phyloP scores from a whole-genome alignment of 2,888 invertebrate species.

The Cerastis leucographa region DNA sequence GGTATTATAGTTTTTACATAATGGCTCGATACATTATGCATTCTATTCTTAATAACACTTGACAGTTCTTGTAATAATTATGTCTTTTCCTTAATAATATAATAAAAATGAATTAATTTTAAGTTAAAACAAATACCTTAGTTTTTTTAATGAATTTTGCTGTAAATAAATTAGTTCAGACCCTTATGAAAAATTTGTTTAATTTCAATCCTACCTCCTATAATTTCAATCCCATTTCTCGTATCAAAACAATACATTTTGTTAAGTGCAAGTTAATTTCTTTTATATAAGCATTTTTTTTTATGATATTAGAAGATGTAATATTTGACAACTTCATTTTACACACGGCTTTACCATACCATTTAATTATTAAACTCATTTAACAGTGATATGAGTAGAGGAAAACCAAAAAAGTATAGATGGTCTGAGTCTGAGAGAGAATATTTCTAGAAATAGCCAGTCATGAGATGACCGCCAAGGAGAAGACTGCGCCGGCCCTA shows the following conservation, averaged over 20 bases:
- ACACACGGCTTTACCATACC: neutral
- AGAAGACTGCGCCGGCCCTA: neutral
- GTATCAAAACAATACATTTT: neutral
- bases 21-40: slow-evolving; percentile 1
- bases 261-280: neutral
- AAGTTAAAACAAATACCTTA: neutral
- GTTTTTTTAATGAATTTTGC: neutral
- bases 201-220: neutral
- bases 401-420: neutral
- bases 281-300: neutral
- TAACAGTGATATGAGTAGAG: neutral
- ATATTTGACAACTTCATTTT: neutral
- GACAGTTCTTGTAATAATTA: neutral
- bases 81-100: neutral
- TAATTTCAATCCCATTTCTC: neutral
- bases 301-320: neutral
- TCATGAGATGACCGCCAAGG: neutral
- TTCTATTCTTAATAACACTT: neutral
- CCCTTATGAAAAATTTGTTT: slow-evolving; percentile 1
- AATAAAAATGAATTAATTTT: slow-evolving; percentile 1
- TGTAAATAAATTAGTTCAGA: slow-evolving; percentile 18
- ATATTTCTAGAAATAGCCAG: neutral
- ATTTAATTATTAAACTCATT: neutral
- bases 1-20: neutral
- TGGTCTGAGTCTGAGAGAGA: neutral